Percentiles rank a stretch among this genome's conserved stretches.
These are phyloP conservation scores for Salmo trutta DNA, from an alignment of 2,797 vertebrate genomes.

Conservation along the genomic window DNA sequence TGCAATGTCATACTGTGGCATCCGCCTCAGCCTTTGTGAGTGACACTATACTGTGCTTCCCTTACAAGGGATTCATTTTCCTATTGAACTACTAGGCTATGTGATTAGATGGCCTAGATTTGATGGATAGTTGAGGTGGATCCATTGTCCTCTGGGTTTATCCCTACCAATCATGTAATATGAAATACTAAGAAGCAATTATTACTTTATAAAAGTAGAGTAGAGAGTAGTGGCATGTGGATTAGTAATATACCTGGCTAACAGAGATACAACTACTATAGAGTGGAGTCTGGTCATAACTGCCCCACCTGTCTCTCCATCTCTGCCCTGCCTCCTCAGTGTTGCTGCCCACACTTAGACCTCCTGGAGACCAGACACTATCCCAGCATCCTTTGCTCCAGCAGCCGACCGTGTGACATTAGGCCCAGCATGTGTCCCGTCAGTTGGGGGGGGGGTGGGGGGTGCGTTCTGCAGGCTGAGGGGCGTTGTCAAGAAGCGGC, in stretches of 20 bases:
- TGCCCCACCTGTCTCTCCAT: background rate
- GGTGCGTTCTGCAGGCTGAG: slow-evolving; percentile 35
- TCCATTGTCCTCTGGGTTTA: background rate
- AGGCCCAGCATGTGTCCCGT: background rate
- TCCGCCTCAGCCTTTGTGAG: slow-evolving; percentile 15
- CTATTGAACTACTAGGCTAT: background rate
- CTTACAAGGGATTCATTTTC: background rate
- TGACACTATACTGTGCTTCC: background rate
- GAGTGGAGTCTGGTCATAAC: background rate
- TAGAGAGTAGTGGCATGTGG: background rate
- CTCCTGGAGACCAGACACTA: background rate
- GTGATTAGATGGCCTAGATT: background rate
- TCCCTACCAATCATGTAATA: background rate
- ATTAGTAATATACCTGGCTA: background rate
- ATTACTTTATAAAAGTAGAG: background rate
- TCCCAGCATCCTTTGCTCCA: slow-evolving; percentile 14
- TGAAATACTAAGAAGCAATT: background rate
- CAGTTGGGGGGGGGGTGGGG: slow-evolving; percentile 30
- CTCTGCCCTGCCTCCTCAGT: background rate
- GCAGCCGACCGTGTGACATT: background rate
- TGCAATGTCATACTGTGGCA: slow-evolving; percentile 8
- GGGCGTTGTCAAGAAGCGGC: slow-evolving; percentile 63
- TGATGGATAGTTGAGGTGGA: background rate
- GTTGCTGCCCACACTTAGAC: background rate
- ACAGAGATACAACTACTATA: background rate